phyloP scores from a whole-genome alignment of 2,113 vertebrate genomes.

The Hoplias malabaricus region DNA sequence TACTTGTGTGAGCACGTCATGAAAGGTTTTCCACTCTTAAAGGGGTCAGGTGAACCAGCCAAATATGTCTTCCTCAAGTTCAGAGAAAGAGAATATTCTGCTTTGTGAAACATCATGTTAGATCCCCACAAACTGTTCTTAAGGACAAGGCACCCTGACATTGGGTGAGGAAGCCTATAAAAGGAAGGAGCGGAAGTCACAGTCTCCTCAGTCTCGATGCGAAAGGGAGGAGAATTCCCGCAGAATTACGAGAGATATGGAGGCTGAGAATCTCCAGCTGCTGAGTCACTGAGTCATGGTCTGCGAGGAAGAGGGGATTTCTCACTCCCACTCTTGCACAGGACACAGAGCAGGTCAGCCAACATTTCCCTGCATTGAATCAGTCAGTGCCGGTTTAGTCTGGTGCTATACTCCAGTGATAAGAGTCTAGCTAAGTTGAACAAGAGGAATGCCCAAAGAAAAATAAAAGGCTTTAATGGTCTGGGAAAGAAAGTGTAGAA shows the following conservation, averaged over 20 bases:
- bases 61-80: too few relatives aligned
- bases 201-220: conserved; percentile 7
- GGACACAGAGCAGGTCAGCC: neutral
- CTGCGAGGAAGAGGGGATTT: conserved; percentile 10
- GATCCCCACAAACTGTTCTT: neutral
- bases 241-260: conserved; percentile 5
- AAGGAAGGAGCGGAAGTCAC: conserved; percentile 35
- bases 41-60: too few relatives aligned
- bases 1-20: too few relatives aligned
- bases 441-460: neutral
- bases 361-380: conserved; percentile 32
- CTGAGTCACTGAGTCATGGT: conserved; percentile 40
- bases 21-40: too few relatives aligned
- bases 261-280: conserved; percentile 41
- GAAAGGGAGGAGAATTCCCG: neutral
- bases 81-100: too few relatives aligned
- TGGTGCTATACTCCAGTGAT: neutral
- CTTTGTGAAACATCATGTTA: neutral
- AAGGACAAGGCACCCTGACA: conserved; percentile 11
- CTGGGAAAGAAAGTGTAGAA: too few relatives aligned
- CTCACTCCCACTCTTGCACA: conserved; percentile 1
- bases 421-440: neutral
- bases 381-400: conserved; percentile 1
- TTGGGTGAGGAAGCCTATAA: conserved; percentile 16
- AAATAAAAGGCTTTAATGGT: too few relatives aligned